Conservation (phyloP, 2,113 vertebrate species). For the Propithecus coquereli region DNA sequence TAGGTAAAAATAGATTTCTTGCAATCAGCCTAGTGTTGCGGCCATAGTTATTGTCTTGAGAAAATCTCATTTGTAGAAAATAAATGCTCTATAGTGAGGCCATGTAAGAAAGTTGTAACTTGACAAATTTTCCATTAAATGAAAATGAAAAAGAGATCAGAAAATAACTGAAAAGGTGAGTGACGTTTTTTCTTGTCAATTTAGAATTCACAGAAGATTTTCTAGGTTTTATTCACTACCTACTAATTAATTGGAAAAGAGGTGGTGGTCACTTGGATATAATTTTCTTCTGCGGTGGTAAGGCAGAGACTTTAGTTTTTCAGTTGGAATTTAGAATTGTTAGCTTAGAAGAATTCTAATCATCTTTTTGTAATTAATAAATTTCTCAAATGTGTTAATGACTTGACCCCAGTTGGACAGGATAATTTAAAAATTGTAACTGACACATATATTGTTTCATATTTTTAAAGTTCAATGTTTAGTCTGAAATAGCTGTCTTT, state of each 20-base stretch:
- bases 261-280: neutral
- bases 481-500: neutral
- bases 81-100: neutral
- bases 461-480: neutral
- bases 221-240: neutral
- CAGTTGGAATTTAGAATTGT: neutral
- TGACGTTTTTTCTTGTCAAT: neutral
- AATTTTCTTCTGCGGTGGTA: neutral
- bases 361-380: neutral
- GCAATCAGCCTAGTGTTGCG: neutral
- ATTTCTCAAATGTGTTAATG: neutral
- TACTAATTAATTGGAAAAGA: neutral
- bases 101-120: neutral
- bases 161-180: neutral
- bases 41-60: neutral
- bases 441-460: neutral
- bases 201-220: neutral
- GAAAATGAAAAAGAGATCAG: neutral
- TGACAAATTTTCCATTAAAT: conserved; percentile 20
- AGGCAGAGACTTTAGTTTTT: neutral
- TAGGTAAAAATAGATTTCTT: conserved; percentile 32
- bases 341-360: neutral
- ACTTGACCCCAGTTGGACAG: neutral
- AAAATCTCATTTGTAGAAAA: conserved; percentile 37
- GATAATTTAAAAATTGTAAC: neutral